Evolutionary conservation across 1,140 invertebrate species (phyloP).

Genomic region (Calycopis cecrops): DNA sequence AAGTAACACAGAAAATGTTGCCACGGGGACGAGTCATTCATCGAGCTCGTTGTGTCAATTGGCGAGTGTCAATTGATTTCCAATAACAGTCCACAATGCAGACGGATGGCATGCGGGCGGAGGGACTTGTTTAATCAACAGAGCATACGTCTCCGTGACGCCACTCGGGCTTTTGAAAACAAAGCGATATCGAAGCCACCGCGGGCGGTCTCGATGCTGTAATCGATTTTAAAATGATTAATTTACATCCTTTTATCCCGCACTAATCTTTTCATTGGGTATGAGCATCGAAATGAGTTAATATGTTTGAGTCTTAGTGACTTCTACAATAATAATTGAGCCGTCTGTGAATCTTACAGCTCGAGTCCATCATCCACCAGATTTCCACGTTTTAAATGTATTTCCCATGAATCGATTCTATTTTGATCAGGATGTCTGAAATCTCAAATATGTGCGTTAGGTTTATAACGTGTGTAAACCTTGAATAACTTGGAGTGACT

Average conservation of each 20-base stretch:
- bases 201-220: slow-evolving; percentile 37
- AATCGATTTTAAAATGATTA: background rate
- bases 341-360: too few species aligned
- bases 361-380: too few species aligned
- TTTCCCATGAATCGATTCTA: too few species aligned
- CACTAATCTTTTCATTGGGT: background rate
- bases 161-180: slow-evolving; percentile 39
- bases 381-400: too few species aligned
- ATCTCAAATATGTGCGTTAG: too few species aligned
- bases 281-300: too few species aligned
- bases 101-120: slow-evolving; percentile 58
- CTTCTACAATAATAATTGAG: too few species aligned
- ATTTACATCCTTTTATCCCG: background rate
- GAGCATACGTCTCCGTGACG: slow-evolving; percentile 41
- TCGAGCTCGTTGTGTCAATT: slow-evolving; percentile 47
- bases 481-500: too few species aligned
- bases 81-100: slow-evolving; percentile 72
- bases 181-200: slow-evolving; percentile 33
- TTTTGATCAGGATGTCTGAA: too few species aligned
- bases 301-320: too few species aligned
- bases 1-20: background rate
- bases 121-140: slow-evolving; percentile 65
- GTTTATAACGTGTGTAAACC: too few species aligned
- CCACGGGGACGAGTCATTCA: slow-evolving; percentile 33
- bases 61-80: slow-evolving; percentile 67